A percentile compares a stretch with the other conserved stretches of the same genome.
phyloP scores from a whole-genome alignment of 92 coral and sea anemone genomes.

The Parazoanthus atlanticus region DNA sequence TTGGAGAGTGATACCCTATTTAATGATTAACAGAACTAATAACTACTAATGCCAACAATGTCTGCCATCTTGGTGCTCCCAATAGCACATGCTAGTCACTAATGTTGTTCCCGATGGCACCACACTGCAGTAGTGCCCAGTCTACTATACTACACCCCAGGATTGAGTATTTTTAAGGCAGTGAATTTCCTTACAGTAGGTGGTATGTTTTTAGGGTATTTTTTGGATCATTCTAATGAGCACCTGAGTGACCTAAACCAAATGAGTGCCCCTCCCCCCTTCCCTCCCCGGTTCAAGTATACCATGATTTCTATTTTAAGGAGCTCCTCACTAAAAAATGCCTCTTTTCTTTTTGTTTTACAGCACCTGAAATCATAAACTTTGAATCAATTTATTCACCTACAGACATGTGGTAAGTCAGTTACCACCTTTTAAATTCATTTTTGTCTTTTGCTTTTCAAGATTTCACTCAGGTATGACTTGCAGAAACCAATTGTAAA shows the following conservation, averaged over 20 bases:
- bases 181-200: no score
- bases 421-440: not conserved
- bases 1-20: no score
- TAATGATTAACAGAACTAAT: no score
- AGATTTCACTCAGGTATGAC: not conserved
- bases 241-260: not conserved
- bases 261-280: not conserved
- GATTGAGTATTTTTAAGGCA: no score
- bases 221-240: not conserved
- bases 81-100: no score
- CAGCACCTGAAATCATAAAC: slow-evolving; percentile 93
- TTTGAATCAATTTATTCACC: slow-evolving; percentile 80
- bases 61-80: no score
- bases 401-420: slow-evolving; percentile 96
- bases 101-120: no score
- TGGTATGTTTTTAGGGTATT: no score
- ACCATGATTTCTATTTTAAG: not conserved
- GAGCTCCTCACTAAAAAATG: not conserved
- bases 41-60: no score
- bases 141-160: no score
- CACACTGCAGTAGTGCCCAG: no score
- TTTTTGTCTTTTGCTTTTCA: not conserved
- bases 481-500: not conserved
- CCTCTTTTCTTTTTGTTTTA: not conserved
- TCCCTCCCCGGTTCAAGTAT: not conserved